Base-by-base conservation (phyloP, 2,113 vertebrate genomes). In the Lycocorax pyrrhopterus region DNA sequence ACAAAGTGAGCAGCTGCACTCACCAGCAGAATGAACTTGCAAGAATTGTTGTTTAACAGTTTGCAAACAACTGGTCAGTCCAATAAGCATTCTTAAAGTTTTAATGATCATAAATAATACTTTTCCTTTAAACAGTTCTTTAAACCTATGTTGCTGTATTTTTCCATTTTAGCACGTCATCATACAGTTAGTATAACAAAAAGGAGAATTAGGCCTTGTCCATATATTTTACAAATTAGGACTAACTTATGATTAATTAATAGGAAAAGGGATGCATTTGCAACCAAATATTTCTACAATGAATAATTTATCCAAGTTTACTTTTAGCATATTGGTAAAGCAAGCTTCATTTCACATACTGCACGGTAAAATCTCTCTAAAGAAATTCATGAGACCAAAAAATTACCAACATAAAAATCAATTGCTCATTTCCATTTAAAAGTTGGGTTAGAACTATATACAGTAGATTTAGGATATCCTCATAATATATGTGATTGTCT, bases 241-340 rank as follows among this genome's bases (percentile, higher is more conserved):
- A 77, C 43, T 77, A 66, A 7, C 85, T 77, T 91, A 90, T 88
- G 59, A 96, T 93, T 96, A 95, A 95, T 96, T 89, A 93, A 93
- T 88, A 91, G n/a, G 60, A 74, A 91, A 95, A 90, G 19, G 20
- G 49, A 35, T 90, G 92, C 47, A 88, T 83, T 91, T 94, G 39
- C 84, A 80, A 67, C 63, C 53, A 95, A 87, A 83, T 87, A 85
- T 86, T 95, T 96, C 89, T 89, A 67, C 67, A 91, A 90, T 91
- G 16, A 96, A 97, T 94, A 94, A 97, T 95, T 96, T 91, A 91
- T 80, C 33, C 47, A 84, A 35, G 78, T 91, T 96, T 93, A 74
- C 60, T 93, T 96, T 88, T 91, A 88, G 55, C 39, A 56, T 91
- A 80, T 66, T 88, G 60, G 75, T 94, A 80, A 90, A 88, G 33